Conservation (phyloP, 2,888 invertebrate species). For the Meandrusa payeni region DNA sequence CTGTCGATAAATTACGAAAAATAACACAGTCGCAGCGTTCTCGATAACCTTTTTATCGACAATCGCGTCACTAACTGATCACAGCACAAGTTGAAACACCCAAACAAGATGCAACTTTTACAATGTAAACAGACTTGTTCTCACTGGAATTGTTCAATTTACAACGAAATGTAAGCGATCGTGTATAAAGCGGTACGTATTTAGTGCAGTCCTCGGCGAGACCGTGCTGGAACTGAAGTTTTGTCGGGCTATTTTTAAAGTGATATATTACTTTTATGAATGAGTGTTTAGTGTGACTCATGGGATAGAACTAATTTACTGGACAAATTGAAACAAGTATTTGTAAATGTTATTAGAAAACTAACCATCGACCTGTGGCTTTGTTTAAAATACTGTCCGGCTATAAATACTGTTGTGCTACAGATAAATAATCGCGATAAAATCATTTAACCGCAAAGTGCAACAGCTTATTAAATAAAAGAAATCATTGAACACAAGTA, state of each 20-base stretch:
- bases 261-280: constrained; percentile 24
- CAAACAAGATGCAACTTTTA: constrained; percentile 6
- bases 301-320: constrained; percentile 5
- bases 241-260: constrained; percentile 29
- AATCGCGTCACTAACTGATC: constrained; percentile 1
- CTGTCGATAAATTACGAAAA: no score
- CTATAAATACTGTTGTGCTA: no score
- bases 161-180: neutral
- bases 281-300: constrained; percentile 24
- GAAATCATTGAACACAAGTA: no score
- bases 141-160: neutral
- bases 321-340: neutral
- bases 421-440: no score
- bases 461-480: no score
- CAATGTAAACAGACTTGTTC: constrained; percentile 13
- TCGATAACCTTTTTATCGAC: neutral
- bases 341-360: no score
- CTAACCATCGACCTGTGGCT: no score
- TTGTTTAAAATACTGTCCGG: no score
- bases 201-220: constrained; percentile 11
- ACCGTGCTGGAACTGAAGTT: constrained; percentile 26
- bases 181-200: constrained; percentile 3
- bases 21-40: no score
- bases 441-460: no score
- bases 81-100: constrained; percentile 2